Conservation (phyloP, 2,113 vertebrate species). For the Daboia siamensis region DNA sequence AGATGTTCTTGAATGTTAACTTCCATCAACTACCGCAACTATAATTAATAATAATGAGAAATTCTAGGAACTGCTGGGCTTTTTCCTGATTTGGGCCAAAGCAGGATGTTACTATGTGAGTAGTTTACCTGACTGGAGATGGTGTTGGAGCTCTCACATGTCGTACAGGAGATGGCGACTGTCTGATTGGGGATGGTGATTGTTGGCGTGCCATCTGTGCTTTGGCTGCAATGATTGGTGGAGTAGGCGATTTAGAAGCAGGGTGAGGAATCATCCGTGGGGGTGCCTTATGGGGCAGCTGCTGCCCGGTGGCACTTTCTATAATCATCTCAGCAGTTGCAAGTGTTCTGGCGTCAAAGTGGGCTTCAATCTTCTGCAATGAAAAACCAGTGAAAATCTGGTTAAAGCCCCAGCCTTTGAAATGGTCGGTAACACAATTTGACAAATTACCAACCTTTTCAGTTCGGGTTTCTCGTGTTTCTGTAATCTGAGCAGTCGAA, state of each 20-base stretch:
- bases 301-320: constrained; percentile 79
- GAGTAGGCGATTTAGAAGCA: constrained; percentile 88
- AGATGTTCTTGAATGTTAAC: background rate
- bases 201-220: constrained; percentile 85
- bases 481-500: constrained; percentile 90
- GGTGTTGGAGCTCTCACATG: constrained; percentile 91
- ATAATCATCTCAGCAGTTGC: constrained; percentile 85
- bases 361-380: constrained; percentile 84
- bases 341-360: constrained; percentile 83
- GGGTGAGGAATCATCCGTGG: constrained; percentile 91
- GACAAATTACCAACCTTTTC: constrained; percentile 79
- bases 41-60: background rate
- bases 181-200: constrained; percentile 92
- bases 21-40: background rate
- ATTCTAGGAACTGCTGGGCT: background rate
- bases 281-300: constrained; percentile 90
- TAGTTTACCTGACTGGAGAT: constrained; percentile 86
- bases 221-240: constrained; percentile 77
- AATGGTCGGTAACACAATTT: background rate
- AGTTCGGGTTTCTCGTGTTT: constrained; percentile 83
- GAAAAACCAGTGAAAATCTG: constrained; percentile 34
- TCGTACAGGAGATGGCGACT: constrained; percentile 93
- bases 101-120: background rate
- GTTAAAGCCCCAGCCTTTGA: background rate
- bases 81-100: background rate